These are phyloP conservation scores for Pammene fasciana DNA, from an alignment of 2,888 invertebrate genomes.

Conservation along the genomic window DNA sequence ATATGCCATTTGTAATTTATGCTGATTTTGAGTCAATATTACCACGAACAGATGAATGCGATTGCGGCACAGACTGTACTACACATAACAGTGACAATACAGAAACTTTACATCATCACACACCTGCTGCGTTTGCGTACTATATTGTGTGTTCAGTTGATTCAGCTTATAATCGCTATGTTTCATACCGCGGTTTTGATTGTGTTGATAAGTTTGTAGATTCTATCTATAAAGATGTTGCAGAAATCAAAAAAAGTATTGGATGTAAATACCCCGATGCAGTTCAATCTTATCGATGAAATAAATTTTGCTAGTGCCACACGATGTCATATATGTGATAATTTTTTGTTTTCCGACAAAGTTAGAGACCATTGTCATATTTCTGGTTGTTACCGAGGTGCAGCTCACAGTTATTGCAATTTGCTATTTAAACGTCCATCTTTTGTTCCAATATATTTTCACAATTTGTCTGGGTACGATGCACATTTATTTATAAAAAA, in stretches of 20 bases:
- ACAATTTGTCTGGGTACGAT: constrained; percentile 12
- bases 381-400: constrained; percentile 12
- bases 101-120: constrained; percentile 2
- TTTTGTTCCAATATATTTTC: constrained; percentile 19
- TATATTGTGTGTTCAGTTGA: constrained; percentile 4
- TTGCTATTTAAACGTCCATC: constrained; percentile 4
- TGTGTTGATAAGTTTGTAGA: constrained; percentile 26
- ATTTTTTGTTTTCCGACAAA: constrained; percentile 6
- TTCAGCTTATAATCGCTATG: constrained; percentile 14
- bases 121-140: constrained; percentile 29
- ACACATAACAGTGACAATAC: constrained; percentile 1
- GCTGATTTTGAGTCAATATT: constrained; percentile 39
- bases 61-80: neutral
- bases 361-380: constrained; percentile 23
- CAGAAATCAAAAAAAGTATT: constrained; percentile 15
- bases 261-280: constrained; percentile 1
- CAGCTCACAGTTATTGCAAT: constrained; percentile 19
- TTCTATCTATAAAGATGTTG: constrained; percentile 15
- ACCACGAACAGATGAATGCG: constrained; percentile 9
- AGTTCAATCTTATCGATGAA: constrained; percentile 10
- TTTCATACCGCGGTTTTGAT: constrained; percentile 21
- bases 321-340: constrained; percentile 19
- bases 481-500: constrained; percentile 20
- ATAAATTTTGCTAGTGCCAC: constrained; percentile 15
- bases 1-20: too few relatives aligned